Evolutionary conservation across 2,113 vertebrate species (phyloP).

Genomic region (Phasianus colchicus): DNA sequence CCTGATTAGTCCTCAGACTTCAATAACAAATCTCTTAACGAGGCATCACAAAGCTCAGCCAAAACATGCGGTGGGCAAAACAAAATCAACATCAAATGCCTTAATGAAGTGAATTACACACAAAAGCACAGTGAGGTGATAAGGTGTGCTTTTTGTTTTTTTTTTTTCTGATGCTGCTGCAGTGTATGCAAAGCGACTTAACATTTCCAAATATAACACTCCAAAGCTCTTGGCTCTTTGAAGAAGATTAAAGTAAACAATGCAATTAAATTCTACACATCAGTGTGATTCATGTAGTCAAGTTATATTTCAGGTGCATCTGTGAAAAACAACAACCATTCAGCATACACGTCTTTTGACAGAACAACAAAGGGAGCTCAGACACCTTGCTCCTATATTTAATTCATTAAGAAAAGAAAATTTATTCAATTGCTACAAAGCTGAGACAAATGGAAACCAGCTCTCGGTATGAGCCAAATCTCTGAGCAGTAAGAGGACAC

Average conservation of each 20-base stretch:
- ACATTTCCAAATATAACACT: constrained; percentile 36
- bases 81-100: background rate
- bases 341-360: background rate
- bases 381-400: background rate
- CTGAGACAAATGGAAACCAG: background rate
- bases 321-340: background rate
- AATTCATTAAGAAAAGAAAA: constrained; percentile 12
- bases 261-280: constrained; percentile 15
- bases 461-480: background rate
- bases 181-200: constrained; percentile 34
- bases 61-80: constrained; percentile 13
- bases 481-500: background rate
- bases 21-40: background rate
- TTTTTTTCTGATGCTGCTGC: background rate
- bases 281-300: background rate
- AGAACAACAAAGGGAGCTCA: background rate
- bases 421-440: background rate
- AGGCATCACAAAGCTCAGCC: background rate
- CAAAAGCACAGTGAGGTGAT: background rate
- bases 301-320: background rate
- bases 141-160: background rate
- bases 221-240: constrained; percentile 38
- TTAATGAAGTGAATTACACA: constrained; percentile 7
- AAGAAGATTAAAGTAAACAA: constrained; percentile 52
- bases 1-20: background rate